phyloP scores from a whole-genome alignment of 2,888 invertebrate species.

The Lissonota sp. region DNA sequence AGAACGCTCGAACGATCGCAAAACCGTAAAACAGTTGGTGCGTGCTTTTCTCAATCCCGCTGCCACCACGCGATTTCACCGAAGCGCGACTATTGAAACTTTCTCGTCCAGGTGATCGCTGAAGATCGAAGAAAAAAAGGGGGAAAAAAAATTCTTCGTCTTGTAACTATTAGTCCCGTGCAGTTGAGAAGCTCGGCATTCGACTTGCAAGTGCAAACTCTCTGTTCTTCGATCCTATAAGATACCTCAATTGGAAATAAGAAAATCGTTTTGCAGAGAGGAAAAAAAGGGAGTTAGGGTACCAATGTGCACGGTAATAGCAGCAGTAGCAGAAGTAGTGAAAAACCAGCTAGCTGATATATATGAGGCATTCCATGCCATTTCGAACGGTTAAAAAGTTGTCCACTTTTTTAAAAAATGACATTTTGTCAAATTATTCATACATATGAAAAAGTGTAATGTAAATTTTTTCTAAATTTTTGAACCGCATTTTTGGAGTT shows the following conservation, averaged over 20 bases:
- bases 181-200: too few species aligned
- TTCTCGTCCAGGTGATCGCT: slow-evolving; percentile 47
- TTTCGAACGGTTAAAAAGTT: too few species aligned
- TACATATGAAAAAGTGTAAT: too few species aligned
- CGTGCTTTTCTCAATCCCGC: slow-evolving; percentile 20
- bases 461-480: too few species aligned
- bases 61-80: slow-evolving; percentile 7
- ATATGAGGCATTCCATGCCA: too few species aligned
- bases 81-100: slow-evolving; percentile 54
- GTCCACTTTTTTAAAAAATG: too few species aligned
- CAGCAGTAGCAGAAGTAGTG: slow-evolving; percentile 33
- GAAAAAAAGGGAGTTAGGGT: slow-evolving; percentile 12
- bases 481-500: too few species aligned
- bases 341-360: slow-evolving; percentile 25
- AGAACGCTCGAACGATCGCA: slow-evolving; percentile 45
- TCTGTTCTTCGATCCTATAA: slow-evolving; percentile 24
- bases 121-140: not conserved
- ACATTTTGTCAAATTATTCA: too few species aligned
- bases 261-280: slow-evolving; percentile 49
- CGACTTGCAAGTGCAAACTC: not conserved
- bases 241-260: slow-evolving; percentile 60
- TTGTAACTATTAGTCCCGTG: slow-evolving; percentile 10
- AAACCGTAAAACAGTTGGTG: not conserved
- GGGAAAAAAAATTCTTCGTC: slow-evolving; percentile 41
- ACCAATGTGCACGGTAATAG: slow-evolving; percentile 49